phyloP scores from a whole-genome alignment of 2,888 invertebrate species.

The Nephrocerus scutellatus region DNA sequence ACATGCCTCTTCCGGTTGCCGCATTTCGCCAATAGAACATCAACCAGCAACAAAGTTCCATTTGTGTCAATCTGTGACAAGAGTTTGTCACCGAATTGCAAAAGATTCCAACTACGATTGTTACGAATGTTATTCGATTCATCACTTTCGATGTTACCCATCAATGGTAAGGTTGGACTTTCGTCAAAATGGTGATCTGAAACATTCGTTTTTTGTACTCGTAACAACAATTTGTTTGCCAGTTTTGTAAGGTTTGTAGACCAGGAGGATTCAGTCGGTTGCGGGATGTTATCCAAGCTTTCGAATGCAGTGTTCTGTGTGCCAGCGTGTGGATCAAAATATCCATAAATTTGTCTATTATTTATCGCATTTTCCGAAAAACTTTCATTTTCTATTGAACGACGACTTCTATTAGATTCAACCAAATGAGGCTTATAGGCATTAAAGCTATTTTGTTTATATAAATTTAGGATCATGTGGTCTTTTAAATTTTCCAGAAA shows the following conservation, averaged over 20 bases:
- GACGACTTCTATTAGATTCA: background rate
- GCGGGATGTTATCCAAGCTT: no score
- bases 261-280: no score
- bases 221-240: no score
- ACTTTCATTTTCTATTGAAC: background rate
- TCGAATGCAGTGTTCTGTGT: no score
- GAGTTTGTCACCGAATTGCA: slow-evolving; percentile 6
- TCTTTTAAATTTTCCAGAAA: slow-evolving; percentile 1
- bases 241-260: no score
- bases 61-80: slow-evolving; percentile 5
- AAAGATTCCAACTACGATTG: background rate
- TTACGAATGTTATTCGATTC: no score
- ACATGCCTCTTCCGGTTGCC: slow-evolving; percentile 1
- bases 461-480: background rate
- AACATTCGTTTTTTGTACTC: no score
- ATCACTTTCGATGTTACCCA: no score
- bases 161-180: no score
- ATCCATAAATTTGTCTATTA: background rate
- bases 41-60: slow-evolving; percentile 8
- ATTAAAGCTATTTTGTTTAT: background rate
- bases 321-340: no score
- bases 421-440: background rate
- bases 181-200: no score
- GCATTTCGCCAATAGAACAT: slow-evolving; percentile 11
- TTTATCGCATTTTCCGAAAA: background rate